Evolutionary conservation across 2,888 invertebrate species (phyloP).

Genomic region (Lamproptera curius): DNA sequence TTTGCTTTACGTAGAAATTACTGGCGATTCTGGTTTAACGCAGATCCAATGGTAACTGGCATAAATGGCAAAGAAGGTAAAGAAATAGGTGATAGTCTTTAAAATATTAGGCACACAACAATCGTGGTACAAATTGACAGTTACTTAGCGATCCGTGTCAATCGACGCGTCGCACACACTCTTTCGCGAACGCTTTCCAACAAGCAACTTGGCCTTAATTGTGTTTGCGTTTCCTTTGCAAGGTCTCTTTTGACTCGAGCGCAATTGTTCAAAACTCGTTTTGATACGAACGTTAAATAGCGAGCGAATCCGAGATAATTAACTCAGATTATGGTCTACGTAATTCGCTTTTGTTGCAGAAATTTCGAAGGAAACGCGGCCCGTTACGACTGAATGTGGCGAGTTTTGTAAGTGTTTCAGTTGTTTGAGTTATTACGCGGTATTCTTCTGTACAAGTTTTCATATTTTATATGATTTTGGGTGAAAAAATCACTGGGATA

Average conservation of each 20-base stretch:
- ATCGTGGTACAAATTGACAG: constrained; percentile 6
- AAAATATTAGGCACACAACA: too few species aligned
- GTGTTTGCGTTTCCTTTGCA: constrained; percentile 70
- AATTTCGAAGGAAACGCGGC: constrained; percentile 38
- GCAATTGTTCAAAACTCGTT: constrained; percentile 66
- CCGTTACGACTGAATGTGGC: constrained; percentile 26
- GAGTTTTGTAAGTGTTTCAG: constrained; percentile 9
- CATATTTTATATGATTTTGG: too few species aligned
- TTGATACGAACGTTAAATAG: constrained; percentile 68
- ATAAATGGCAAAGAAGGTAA: too few species aligned
- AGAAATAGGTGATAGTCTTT: too few species aligned
- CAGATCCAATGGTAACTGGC: too few species aligned
- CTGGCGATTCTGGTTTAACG: too few species aligned
- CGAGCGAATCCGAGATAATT: constrained; percentile 71
- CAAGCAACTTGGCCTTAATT: constrained; percentile 67
- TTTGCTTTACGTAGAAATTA: too few species aligned
- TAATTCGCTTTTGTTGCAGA: constrained; percentile 60
- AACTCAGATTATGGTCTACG: constrained; percentile 68
- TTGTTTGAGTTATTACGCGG: too few species aligned
- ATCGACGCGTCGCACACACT: constrained; percentile 49
- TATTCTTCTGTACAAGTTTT: too few species aligned
- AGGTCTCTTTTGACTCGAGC: constrained; percentile 65
- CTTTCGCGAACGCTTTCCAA: constrained; percentile 61
- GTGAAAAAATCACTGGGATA: too few species aligned
- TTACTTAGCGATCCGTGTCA: constrained; percentile 10